These are phyloP conservation scores for Halictus quadricinctus DNA, from an alignment of 2,888 invertebrate genomes.

Conservation along the genomic window DNA sequence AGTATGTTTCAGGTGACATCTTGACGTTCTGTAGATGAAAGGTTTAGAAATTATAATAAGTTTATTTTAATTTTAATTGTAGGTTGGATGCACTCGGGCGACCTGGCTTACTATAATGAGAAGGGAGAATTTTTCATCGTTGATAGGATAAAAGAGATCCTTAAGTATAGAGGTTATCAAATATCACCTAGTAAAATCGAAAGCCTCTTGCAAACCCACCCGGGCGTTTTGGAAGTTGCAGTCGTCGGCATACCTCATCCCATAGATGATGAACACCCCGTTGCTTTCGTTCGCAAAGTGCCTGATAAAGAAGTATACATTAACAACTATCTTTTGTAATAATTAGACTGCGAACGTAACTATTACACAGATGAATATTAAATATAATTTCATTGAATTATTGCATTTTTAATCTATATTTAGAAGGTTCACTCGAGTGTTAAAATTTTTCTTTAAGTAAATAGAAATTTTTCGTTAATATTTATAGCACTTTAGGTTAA, in stretches of 20 bases:
- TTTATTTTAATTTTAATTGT: neutral
- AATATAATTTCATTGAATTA: no score
- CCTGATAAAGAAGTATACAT: constrained; percentile 61
- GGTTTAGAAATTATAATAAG: neutral
- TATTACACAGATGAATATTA: no score
- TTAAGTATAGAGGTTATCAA: constrained; percentile 76
- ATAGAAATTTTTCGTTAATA: no score
- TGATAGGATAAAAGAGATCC: constrained; percentile 77
- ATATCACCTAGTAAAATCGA: constrained; percentile 77
- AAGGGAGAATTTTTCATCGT: constrained; percentile 75
- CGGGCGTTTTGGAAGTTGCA: constrained; percentile 74
- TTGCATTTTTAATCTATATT: no score
- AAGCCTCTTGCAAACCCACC: constrained; percentile 67
- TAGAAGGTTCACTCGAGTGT: no score
- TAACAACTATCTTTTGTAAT: no score
- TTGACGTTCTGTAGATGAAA: neutral
- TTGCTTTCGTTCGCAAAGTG: constrained; percentile 73
- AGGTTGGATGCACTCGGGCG: constrained; percentile 79
- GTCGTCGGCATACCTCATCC: constrained; percentile 74
- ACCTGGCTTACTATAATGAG: constrained; percentile 75
- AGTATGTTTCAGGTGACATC: neutral
- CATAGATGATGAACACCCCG: constrained; percentile 72
- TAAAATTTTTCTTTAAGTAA: no score
- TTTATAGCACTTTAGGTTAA: no score
- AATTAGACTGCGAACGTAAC: no score